Conservation (phyloP, 2,888 invertebrate species). For the Mactromeris polynyma region DNA sequence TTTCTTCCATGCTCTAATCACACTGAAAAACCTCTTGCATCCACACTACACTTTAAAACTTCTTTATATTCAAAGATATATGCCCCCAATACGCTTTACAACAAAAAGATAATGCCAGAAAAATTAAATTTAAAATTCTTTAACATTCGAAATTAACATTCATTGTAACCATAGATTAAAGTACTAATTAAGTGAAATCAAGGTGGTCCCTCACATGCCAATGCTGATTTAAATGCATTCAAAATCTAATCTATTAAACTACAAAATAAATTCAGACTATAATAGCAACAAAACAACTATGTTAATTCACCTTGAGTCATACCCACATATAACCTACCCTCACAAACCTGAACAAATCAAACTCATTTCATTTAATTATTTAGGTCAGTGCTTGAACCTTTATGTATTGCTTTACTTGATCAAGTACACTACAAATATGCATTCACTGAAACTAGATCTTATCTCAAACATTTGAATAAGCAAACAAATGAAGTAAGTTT, state of each 20-base stretch:
- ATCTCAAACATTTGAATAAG: not conserved
- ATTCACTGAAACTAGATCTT: constrained; percentile 6
- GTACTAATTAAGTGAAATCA: not conserved
- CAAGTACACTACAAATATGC: not conserved
- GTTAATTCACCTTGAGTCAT: not conserved
- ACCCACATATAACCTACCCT: not conserved
- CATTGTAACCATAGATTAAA: not conserved
- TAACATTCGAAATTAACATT: not conserved
- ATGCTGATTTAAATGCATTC: not conserved
- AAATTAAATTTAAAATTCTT: not conserved
- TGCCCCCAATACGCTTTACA: too few relatives aligned
- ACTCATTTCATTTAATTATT: constrained; percentile 3
- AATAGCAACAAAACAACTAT: not conserved
- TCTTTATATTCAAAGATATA: too few relatives aligned
- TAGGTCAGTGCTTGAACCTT: not conserved
- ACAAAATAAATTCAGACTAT: not conserved
- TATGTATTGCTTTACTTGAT: not conserved
- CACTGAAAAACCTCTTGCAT: too few relatives aligned
- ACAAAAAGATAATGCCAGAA: not conserved
- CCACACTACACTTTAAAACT: too few relatives aligned
- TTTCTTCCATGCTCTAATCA: too few relatives aligned
- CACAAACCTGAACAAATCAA: not conserved
- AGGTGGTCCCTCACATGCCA: not conserved
- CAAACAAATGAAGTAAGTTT: not conserved
- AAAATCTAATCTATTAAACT: constrained; percentile 2